These are phyloP conservation scores for Echeneis naucrates DNA, from an alignment of 2,797 vertebrate species.

Conservation along the genomic window DNA sequence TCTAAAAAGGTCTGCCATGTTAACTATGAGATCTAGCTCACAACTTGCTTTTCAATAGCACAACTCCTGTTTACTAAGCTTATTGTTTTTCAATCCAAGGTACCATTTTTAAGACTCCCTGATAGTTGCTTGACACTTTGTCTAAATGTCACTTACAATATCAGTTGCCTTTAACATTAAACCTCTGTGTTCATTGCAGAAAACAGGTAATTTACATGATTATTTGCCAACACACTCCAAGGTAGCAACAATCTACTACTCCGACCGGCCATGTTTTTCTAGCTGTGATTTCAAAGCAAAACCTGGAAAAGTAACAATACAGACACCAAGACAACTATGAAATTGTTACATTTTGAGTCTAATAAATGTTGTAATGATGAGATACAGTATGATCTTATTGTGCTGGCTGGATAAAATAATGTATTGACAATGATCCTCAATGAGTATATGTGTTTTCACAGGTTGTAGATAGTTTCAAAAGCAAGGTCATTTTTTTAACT, in stretches of 20 bases:
- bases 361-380: background rate
- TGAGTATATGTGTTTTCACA: background rate
- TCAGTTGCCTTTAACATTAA: background rate
- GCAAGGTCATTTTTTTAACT: background rate
- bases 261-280: background rate
- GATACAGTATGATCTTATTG: background rate
- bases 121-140: slow-evolving; percentile 1
- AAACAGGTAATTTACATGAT: background rate
- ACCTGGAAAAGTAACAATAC: background rate
- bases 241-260: background rate
- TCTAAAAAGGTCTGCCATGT: background rate
- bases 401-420: background rate
- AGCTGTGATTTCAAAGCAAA: background rate
- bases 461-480: background rate
- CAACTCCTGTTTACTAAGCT: background rate
- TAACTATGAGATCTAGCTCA: background rate
- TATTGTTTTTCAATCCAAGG: background rate
- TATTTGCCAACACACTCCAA: background rate
- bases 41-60: too few species aligned
- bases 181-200: background rate
- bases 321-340: background rate
- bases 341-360: background rate
- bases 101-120: background rate
- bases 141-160: background rate
- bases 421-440: background rate